Evolutionary conservation across 1,140 invertebrate species (phyloP), one percentile per base, ranked within the genome.

Genomic region (Brachionus asplanchnoidis): DNA sequence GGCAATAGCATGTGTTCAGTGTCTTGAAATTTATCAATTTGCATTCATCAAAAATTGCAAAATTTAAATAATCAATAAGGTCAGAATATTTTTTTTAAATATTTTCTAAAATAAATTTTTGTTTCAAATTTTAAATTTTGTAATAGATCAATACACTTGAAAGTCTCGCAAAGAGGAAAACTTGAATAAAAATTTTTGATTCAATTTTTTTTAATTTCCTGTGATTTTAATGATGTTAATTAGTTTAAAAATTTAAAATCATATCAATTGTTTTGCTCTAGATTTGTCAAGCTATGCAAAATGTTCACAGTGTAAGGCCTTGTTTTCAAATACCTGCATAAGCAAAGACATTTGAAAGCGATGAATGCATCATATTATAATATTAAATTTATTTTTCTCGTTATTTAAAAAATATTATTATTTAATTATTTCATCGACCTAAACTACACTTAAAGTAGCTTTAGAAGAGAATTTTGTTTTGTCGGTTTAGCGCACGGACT

Each of bases 371-470:
- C 53, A 60, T 60, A 60, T 60, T 60, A 60, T 60, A 60, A 60
- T 60, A 60, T 60, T 60, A 60, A 60, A 60, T 60, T 23, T 53
- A 53, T 53, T 60, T 60, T 60, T 20, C 20, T 60, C 20, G 53
- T 46, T 46, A 17, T 56, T 17, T 20, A 60, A 60, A 60, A 23
- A 60, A 60, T 60, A 60, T 60, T 60, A 60, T 60, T 60, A 60
- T 60, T 60, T 60, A 60, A 60, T 60, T 60, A 60, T 60, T 60
- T 60, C 53, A 60, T 68, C 66, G 66, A 68, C 66, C 66, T 68
- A 68, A 68, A 60, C 26, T 32, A 68, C 36, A 68, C 26, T 40
- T 32, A 68, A 32, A 68, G 66, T 68, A 60, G 53, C 53, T 60
- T 20, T 60, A 60, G 53, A 60, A 9, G 66, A n/a, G 66, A 68